Percentiles rank a stretch among this genome's conserved stretches.
These are phyloP conservation scores for Drosophila lutescens DNA, from an alignment of 2,888 invertebrate species.

Conservation along the genomic window DNA sequence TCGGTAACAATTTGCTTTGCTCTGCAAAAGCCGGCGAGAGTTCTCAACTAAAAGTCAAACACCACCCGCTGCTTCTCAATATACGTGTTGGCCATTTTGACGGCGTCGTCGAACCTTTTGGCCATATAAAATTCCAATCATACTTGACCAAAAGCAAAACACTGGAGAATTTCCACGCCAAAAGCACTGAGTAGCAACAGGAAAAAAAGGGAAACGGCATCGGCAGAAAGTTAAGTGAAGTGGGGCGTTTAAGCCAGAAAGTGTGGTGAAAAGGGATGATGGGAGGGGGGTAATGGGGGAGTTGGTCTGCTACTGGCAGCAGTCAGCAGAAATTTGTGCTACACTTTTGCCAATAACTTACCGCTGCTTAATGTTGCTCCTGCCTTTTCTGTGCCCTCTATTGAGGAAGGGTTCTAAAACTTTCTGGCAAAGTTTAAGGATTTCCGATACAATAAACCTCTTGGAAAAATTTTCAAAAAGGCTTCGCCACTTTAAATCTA, in stretches of 20 bases:
- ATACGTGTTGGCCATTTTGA: constrained; percentile 77
- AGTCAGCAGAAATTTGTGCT: constrained; percentile 66
- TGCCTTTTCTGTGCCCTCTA: constrained; percentile 34
- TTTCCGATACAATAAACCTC: background rate
- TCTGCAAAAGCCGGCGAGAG: constrained; percentile 61
- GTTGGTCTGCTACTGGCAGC: constrained; percentile 52
- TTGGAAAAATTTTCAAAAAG: background rate
- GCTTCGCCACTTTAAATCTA: background rate
- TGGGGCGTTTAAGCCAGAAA: constrained; percentile 66
- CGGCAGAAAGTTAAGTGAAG: constrained; percentile 68
- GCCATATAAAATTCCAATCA: constrained; percentile 78
- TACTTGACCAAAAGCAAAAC: constrained; percentile 77
- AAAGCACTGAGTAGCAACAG: constrained; percentile 18
- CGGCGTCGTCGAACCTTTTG: constrained; percentile 58
- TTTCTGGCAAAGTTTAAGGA: background rate
- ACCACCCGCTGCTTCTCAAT: constrained; percentile 41
- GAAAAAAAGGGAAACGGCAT: constrained; percentile 4
- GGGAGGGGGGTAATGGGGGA: background rate
- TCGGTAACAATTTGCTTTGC: constrained; percentile 76
- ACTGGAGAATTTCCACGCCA: constrained; percentile 65
- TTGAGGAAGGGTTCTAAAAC: constrained; percentile 4
- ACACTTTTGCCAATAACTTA: constrained; percentile 63
- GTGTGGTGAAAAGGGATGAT: constrained; percentile 3
- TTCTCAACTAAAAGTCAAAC: constrained; percentile 70
- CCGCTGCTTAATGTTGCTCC: constrained; percentile 57